A percentile compares a stretch with the other conserved stretches of the same genome.
These are phyloP conservation scores for Alouatta palliata DNA, from an alignment of 2,113 vertebrate genomes.

Conservation along the genomic window DNA sequence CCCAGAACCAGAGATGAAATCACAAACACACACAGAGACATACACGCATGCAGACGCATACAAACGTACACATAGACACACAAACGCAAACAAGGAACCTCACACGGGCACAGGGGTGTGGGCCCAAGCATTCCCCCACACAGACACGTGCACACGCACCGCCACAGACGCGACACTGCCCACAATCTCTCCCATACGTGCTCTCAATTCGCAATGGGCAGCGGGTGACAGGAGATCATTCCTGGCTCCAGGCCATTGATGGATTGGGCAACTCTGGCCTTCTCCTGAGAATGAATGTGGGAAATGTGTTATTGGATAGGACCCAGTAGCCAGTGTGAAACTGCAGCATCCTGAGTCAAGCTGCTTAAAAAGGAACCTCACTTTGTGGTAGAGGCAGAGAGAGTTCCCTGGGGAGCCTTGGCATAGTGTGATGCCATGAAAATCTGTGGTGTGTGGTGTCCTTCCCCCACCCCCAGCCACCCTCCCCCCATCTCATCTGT, in stretches of 20 bases:
- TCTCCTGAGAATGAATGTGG: not conserved
- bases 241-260: not conserved
- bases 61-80: too few species aligned
- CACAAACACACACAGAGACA: not conserved
- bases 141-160: not conserved
- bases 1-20: too few species aligned
- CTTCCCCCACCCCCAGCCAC: not conserved
- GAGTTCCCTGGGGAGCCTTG: not conserved
- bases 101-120: not conserved
- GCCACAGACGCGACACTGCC: not conserved
- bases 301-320: not conserved
- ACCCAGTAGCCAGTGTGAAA: not conserved
- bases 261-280: not conserved
- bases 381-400: not conserved
- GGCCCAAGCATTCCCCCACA: not conserved
- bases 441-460: not conserved
- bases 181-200: not conserved
- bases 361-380: not conserved
- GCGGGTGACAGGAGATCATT: not conserved
- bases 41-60: too few species aligned
- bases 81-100: too few species aligned
- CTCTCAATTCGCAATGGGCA: not conserved
- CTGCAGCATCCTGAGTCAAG: not conserved
- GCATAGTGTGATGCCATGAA: not conserved
- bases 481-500: not conserved